These are phyloP conservation scores for Holotrichia oblita DNA, from an alignment of 1,140 invertebrate genomes.

Conservation along the genomic window DNA sequence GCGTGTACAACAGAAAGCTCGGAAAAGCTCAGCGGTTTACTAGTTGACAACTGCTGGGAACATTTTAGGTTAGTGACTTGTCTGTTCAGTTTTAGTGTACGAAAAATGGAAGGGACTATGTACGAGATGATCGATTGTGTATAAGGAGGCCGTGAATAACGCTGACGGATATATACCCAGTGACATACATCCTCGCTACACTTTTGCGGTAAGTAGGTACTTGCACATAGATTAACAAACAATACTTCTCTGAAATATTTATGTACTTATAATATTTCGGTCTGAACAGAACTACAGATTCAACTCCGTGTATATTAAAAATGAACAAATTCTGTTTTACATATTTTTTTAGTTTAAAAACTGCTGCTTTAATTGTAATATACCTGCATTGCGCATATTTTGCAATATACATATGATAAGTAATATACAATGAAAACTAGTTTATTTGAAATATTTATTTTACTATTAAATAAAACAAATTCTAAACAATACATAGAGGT, in stretches of 20 bases:
- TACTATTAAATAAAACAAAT: too few relatives aligned
- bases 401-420: not conserved
- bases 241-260: not conserved
- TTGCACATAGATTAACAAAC: not conserved
- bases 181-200: constrained; percentile 33
- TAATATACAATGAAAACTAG: not conserved
- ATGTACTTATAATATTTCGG: too few relatives aligned
- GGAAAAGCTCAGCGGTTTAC: constrained; percentile 23
- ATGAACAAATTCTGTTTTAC: too few relatives aligned
- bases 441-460: too few relatives aligned
- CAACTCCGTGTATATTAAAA: too few relatives aligned
- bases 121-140: constrained; percentile 25
- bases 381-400: constrained; percentile 18
- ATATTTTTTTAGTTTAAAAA: too few relatives aligned
- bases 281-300: too few relatives aligned
- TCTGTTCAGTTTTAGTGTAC: constrained; percentile 29
- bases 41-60: constrained; percentile 17
- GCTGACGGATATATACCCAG: constrained; percentile 16
- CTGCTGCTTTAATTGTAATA: too few relatives aligned
- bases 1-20: constrained; percentile 39
- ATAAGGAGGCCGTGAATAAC: constrained; percentile 10
- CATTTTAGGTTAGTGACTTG: constrained; percentile 26
- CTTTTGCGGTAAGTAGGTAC: constrained; percentile 35
- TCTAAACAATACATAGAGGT: too few relatives aligned
- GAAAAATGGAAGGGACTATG: constrained; percentile 15